Conservation (phyloP, 1,140 invertebrate species). For the Pygmarrhopalites habei region DNA sequence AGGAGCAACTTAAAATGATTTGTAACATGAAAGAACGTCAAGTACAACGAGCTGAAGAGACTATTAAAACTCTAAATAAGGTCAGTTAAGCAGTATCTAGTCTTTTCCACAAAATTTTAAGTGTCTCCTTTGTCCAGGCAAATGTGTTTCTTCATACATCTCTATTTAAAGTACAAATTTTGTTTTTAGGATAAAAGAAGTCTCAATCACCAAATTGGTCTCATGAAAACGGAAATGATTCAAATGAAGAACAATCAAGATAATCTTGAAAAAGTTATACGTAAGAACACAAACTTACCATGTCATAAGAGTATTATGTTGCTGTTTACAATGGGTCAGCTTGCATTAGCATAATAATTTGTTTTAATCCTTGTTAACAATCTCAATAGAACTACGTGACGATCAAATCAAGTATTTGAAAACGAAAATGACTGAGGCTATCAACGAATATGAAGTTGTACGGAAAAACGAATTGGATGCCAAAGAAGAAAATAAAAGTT, state of each 20-base stretch:
- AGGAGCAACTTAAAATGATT: conserved; percentile 23
- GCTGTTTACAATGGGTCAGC: too few relatives aligned
- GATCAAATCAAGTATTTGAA: conserved; percentile 30
- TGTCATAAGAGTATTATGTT: too few relatives aligned
- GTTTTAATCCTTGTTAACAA: too few relatives aligned
- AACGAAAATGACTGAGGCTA: conserved; percentile 29
- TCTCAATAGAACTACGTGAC: conserved; percentile 27
- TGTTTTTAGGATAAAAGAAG: conserved; percentile 38
- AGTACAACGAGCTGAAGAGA: conserved; percentile 22
- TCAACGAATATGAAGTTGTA: conserved; percentile 27
- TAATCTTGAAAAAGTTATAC: conserved; percentile 22
- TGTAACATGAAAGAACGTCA: conserved; percentile 26
- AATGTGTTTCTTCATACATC: too few relatives aligned
- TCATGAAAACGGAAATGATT: conserved; percentile 36
- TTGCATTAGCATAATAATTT: too few relatives aligned
- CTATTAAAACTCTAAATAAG: conserved; percentile 19
- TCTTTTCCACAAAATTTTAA: too few relatives aligned
- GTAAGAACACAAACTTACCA: too few relatives aligned
- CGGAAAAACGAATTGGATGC: conserved; percentile 13
- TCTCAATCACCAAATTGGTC: conserved; percentile 34
- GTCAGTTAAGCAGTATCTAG: too few relatives aligned
- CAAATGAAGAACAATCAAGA: conserved; percentile 27
- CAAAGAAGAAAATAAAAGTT: neutral
- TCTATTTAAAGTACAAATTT: too few relatives aligned
- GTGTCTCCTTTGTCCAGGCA: too few relatives aligned